phyloP scores from a whole-genome alignment of 2,113 vertebrate species.

The Malurus elegans region DNA sequence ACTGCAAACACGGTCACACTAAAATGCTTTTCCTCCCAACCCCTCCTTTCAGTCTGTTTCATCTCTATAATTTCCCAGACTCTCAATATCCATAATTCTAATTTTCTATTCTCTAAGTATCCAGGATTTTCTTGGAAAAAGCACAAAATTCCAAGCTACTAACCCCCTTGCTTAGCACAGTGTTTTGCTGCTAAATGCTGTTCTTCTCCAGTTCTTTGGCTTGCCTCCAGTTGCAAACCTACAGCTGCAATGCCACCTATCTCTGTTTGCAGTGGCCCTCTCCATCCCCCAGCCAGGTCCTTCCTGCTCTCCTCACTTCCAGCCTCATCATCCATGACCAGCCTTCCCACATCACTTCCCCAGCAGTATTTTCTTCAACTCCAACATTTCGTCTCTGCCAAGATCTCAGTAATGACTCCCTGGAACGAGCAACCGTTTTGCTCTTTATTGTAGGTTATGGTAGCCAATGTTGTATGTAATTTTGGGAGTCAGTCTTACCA shows the following conservation, averaged over 20 bases:
- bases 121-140: background rate
- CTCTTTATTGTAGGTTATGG: background rate
- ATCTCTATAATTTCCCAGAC: background rate
- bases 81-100: background rate
- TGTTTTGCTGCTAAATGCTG: background rate
- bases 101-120: background rate
- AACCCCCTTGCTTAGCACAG: background rate
- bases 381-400: background rate
- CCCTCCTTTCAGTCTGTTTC: background rate
- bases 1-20: background rate
- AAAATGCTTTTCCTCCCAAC: background rate
- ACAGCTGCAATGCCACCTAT: background rate
- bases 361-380: background rate
- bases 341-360: background rate
- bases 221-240: background rate
- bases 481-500: background rate
- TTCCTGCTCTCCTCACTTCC: rapidly evolving
- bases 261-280: background rate
- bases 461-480: background rate
- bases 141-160: background rate
- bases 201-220: background rate
- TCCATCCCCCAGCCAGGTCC: background rate
- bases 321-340: background rate
- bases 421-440: background rate
- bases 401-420: background rate